These are phyloP conservation scores for Podarcis raffonei DNA, from an alignment of 2,113 vertebrate species.

Conservation along the genomic window DNA sequence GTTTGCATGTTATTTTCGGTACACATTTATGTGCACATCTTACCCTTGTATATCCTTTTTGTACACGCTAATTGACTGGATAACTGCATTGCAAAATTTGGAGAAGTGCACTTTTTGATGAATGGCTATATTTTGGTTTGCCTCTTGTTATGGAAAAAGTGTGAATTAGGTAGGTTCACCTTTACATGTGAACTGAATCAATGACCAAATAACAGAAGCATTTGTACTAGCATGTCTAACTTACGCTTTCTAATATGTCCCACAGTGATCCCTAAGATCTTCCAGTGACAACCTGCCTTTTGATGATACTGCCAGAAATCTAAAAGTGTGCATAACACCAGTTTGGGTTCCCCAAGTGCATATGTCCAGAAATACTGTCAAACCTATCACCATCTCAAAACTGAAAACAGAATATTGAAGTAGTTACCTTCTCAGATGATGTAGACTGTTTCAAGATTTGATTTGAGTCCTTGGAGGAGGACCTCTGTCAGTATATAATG, in stretches of 20 bases:
- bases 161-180: too few species aligned
- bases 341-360: too few species aligned
- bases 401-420: slow-evolving; percentile 10
- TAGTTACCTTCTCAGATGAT: slow-evolving; percentile 42
- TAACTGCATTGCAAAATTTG: too few species aligned
- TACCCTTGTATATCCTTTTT: too few species aligned
- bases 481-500: neutral
- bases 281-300: neutral
- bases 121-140: too few species aligned
- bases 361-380: neutral
- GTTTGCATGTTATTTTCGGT: too few species aligned
- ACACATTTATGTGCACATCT: too few species aligned
- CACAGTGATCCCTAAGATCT: neutral
- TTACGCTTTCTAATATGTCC: neutral
- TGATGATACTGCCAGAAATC: neutral
- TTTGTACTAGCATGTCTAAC: slow-evolving; percentile 18
- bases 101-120: too few species aligned
- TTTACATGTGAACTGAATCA: too few species aligned
- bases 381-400: neutral
- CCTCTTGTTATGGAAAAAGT: too few species aligned
- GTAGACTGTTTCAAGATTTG: slow-evolving; percentile 14
- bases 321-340: neutral
- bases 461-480: neutral
- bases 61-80: too few species aligned
- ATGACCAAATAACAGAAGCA: neutral